phyloP scores from a whole-genome alignment of 2,797 vertebrate genomes.

The Halcyon smyrnensis region DNA sequence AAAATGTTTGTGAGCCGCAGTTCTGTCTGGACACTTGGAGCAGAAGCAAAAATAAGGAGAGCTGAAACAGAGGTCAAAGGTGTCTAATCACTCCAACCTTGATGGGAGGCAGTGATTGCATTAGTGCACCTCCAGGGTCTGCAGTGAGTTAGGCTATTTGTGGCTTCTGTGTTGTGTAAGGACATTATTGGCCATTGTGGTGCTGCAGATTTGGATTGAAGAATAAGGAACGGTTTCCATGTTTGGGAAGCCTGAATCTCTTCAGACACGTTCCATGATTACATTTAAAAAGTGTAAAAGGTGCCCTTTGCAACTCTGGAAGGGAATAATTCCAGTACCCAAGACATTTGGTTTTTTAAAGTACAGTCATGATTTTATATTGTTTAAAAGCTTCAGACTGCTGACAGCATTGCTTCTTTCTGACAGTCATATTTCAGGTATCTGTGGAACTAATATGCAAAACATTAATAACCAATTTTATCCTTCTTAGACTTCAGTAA shows the following conservation, averaged over 20 bases:
- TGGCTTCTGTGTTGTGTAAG: neutral
- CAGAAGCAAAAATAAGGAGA: neutral
- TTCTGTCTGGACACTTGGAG: neutral
- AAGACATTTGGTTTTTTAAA: neutral
- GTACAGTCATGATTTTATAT: neutral
- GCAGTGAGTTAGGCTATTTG: neutral
- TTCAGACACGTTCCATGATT: neutral
- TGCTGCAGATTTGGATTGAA: neutral
- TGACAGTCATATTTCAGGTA: neutral
- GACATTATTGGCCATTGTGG: neutral
- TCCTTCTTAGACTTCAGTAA: constrained; percentile 81
- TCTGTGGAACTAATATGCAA: neutral
- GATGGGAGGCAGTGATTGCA: neutral
- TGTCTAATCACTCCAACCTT: neutral
- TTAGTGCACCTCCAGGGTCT: neutral
- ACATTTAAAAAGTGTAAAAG: neutral
- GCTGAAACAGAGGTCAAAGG: neutral
- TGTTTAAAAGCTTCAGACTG: neutral
- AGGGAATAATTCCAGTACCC: neutral
- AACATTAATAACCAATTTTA: neutral
- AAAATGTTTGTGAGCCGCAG: neutral
- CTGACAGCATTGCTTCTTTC: neutral
- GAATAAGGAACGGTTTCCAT: neutral
- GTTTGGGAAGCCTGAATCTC: neutral
- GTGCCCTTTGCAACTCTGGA: neutral